Percentiles rank a stretch among this genome's conserved stretches.
phyloP scores from a whole-genome alignment of 1,140 invertebrate genomes.

The Drosophila kurseongensis region DNA sequence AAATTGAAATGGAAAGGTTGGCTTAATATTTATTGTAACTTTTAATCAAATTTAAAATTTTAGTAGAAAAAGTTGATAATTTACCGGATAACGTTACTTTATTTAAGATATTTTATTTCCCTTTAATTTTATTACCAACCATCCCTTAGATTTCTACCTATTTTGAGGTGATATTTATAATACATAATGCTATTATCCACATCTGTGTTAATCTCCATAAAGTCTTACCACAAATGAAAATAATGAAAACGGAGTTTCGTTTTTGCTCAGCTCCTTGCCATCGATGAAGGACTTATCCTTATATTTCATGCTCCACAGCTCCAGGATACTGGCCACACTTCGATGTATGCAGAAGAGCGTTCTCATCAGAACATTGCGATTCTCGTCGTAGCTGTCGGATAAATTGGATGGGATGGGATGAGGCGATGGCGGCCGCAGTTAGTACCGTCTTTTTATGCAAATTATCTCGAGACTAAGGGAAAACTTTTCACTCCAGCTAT shows the following conservation, averaged over 20 bases:
- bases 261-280: slow-evolving; percentile 86
- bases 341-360: slow-evolving; percentile 93
- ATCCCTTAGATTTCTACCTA: too few species aligned
- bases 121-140: not conserved
- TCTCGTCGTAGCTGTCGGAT: slow-evolving; percentile 84
- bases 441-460: slow-evolving; percentile 62
- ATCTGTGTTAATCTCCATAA: not conserved
- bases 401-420: not conserved
- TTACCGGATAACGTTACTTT: not conserved
- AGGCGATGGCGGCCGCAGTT: slow-evolving; percentile 8
- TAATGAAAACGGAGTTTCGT: slow-evolving; percentile 87
- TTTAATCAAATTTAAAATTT: too few species aligned
- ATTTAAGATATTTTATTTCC: not conserved
- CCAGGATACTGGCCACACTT: slow-evolving; percentile 91
- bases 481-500: slow-evolving; percentile 77
- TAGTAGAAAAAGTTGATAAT: not conserved
- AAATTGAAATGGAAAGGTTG: too few species aligned
- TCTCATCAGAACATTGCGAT: slow-evolving; percentile 85
- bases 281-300: slow-evolving; percentile 84
- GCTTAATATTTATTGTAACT: too few species aligned
- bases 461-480: slow-evolving; percentile 53
- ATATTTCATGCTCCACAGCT: slow-evolving; percentile 89
- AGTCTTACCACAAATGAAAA: slow-evolving; percentile 86
- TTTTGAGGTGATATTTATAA: too few species aligned
- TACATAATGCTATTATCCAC: not conserved